Base-by-base conservation (phyloP, 2,888 invertebrate genomes). In the Drosophila lacicola region DNA sequence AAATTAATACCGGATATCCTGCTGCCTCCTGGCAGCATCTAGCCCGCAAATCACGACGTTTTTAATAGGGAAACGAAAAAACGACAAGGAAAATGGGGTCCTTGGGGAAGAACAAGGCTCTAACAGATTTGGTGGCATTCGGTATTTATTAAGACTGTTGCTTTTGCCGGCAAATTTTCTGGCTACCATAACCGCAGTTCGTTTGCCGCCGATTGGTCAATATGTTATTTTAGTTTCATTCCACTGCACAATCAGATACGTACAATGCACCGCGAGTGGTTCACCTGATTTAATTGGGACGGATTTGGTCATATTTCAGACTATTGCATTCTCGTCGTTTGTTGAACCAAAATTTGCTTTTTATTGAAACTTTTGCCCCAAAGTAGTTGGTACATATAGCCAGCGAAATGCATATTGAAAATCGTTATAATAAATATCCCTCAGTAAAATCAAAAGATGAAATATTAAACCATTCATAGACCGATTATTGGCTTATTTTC, bases 1-100 rank as follows among this genome's bases (percentile, higher is more conserved):
- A 80, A 73, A 83, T 86, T 82, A 82, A 80, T 75, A 69, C 73
- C 82, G 82, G 82, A 86, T 78, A 83, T 83, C 80, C 83, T 71
- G 80, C 46, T 51, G 51, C 56, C 42, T 49, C 45, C 46, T 37
- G 42, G 21, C 42, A 39, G 45, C 57, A 41, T 33, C 39, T 51
- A 39, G 64, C 49, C 60, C 69, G 49, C 54, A 73, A 19, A 53
- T 29, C 63, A 49, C 50, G 69, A 47, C 64, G 63, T 70, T 74
- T 79, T 76, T 82, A 78, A 78, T 73, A 71, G 76, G 65, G 51
- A 34, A 33, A 51, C 42, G 51, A 65, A 66, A 39, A 50, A 47
- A 61, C 39, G 53, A 13, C 13, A 13, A 9, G 53, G 17, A 50
- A 53, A 67, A 42, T 44, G 50, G 53, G 45, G 37, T 21, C 51